Percentiles rank a stretch among this genome's conserved stretches.
Conservation (phyloP, 2,113 vertebrate genomes). For the Machaerirhynchus nigripectus region DNA sequence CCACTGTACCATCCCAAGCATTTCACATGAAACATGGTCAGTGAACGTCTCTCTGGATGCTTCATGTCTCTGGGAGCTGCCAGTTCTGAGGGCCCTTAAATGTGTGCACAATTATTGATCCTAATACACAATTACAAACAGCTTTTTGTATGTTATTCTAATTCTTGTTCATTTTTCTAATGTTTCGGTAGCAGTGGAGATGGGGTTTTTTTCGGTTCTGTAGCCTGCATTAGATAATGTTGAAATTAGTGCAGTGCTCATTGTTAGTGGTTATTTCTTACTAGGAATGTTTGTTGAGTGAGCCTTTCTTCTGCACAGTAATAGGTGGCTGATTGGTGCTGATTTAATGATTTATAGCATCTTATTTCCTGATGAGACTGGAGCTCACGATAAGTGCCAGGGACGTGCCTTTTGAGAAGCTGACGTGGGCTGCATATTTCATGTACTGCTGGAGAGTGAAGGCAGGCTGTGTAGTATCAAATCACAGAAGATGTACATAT, state of each 20-base stretch:
- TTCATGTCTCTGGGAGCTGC: background rate
- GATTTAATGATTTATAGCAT: background rate
- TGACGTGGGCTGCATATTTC: conserved; percentile 6
- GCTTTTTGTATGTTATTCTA: background rate
- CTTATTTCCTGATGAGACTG: conserved; percentile 2
- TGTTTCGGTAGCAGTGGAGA: background rate
- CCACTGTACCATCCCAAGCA: background rate
- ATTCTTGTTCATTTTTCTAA: background rate
- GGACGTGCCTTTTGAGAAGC: background rate
- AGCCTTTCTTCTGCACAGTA: background rate
- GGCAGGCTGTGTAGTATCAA: background rate
- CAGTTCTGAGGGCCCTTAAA: background rate
- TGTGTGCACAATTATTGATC: background rate
- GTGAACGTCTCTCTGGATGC: background rate
- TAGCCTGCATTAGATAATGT: background rate
- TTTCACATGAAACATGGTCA: background rate
- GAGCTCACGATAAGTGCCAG: background rate
- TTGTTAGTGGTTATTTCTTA: background rate
- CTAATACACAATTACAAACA: background rate
- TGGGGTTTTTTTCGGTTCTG: rapidly evolving
- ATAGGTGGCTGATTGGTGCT: background rate
- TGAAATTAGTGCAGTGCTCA: background rate
- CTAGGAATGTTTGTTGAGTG: background rate
- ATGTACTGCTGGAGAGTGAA: background rate
- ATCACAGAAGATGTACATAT: background rate